Evolutionary conservation across 2,888 invertebrate species (phyloP).

Genomic region (Xiphydria camelus): DNA sequence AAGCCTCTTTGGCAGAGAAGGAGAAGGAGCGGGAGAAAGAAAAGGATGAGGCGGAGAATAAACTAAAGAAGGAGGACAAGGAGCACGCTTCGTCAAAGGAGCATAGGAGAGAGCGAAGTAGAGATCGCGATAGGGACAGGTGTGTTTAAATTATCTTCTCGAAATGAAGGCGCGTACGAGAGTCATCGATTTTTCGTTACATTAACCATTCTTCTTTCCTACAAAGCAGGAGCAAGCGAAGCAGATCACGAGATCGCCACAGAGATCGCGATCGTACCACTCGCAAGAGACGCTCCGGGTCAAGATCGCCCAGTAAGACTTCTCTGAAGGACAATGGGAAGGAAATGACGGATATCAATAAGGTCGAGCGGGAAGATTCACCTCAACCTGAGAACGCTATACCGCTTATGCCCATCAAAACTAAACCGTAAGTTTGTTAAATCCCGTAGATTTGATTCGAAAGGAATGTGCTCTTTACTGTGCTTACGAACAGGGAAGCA

Average conservation of each 20-base stretch:
- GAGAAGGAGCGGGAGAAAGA: conserved; percentile 59
- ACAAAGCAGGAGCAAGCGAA: conserved; percentile 52
- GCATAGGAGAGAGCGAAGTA: conserved; percentile 53
- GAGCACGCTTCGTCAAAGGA: conserved; percentile 53
- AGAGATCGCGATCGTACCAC: conserved; percentile 53
- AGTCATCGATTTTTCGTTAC: conserved; percentile 4
- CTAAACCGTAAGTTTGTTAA: conserved; percentile 48
- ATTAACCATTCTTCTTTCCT: conserved; percentile 1
- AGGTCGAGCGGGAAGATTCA: conserved; percentile 49
- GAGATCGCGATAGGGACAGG: conserved; percentile 54
- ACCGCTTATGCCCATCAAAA: conserved; percentile 52
- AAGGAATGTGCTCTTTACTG: conserved; percentile 4
- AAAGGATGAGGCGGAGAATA: conserved; percentile 48
- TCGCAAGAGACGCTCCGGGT: conserved; percentile 45
- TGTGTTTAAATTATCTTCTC: conserved; percentile 20
- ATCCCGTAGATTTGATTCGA: not conserved
- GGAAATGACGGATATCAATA: conserved; percentile 40
- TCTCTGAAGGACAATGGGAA: conserved; percentile 45
- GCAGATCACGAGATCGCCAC: conserved; percentile 56
- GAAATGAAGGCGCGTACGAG: not conserved
- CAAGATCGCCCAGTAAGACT: conserved; percentile 50
- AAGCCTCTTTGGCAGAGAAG: conserved; percentile 61
- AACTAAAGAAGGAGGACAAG: conserved; percentile 52
- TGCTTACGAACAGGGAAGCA: conserved; percentile 49
- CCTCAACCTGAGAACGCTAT: conserved; percentile 53